Conservation (phyloP, 37 sponge, comb jelly and placozoan species). For the Cliona cf. orientalis region DNA sequence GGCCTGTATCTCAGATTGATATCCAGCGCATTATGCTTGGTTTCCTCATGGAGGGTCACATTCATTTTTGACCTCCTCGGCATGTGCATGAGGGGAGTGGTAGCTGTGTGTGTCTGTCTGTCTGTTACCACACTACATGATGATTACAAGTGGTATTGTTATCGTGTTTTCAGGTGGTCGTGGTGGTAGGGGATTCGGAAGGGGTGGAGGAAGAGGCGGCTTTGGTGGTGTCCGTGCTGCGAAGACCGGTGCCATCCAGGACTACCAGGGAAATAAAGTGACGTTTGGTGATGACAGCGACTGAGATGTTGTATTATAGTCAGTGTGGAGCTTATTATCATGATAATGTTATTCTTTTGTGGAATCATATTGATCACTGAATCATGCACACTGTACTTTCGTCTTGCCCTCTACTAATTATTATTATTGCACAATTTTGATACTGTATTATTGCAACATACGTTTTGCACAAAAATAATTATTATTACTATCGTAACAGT, state of each 20-base stretch:
- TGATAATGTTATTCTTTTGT: neutral
- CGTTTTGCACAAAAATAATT: neutral
- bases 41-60: too few species aligned
- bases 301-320: too few species aligned
- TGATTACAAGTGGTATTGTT: too few species aligned
- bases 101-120: too few species aligned
- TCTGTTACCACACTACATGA: too few species aligned
- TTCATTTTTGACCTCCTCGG: too few species aligned
- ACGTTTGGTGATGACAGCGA: conserved; percentile 66
- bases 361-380: too few species aligned
- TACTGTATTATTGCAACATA: neutral
- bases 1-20: too few species aligned
- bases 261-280: conserved; percentile 72
- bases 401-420: neutral
- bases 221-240: conserved; percentile 1
- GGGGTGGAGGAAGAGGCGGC: conserved; percentile 56
- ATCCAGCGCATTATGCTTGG: too few species aligned
- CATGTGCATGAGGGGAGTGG: too few species aligned
- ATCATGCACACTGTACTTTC: neutral
- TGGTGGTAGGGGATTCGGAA: conserved; percentile 1
- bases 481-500: too few species aligned
- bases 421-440: neutral
- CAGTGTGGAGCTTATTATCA: neutral
- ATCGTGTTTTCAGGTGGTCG: too few species aligned
- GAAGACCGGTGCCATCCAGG: conserved; percentile 67